Evolutionary conservation across 1,140 invertebrate species (phyloP), one percentile per base, ranked within the genome.

Genomic region (Drosophila nannoptera): DNA sequence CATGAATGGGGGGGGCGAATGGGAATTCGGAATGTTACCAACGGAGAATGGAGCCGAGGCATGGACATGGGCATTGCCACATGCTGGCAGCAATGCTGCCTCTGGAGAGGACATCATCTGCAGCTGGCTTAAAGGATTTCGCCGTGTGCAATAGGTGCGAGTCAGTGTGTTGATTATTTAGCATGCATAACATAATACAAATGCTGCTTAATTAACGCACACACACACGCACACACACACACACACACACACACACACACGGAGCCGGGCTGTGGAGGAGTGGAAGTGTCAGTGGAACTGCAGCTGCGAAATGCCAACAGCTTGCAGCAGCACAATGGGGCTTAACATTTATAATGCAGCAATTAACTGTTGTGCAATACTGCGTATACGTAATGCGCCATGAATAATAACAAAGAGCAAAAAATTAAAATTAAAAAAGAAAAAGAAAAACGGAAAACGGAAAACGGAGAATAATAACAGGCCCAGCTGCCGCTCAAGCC

Each of bases 381-480:
- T 59, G 78, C 72, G 68, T 82, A 75, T 83, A 52, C 59, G 78
- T 68, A 78, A 73, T 67, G 72, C 59, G 78, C 67, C 75, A 73
- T 67, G 72, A 54, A 60, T 81, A 77, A 83, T 59, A 66, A 53
- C 33, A 42, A 48, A 40, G 22, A 1, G 22, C 32, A 35, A 63
- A n/a, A 61, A 65, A 53, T 66, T 59, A 6, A 60, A 12, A 9
- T 33, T n/a, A 22, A 36, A 29, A 32, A 6, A 36, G 2, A 22
- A 22, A 8, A 6, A 43, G 11, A 36, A 53, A 11, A 11, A 42
- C n/a, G n/a, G n/a, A n/a, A n/a, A n/a, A n/a, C n/a, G n/a, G n/a
- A n/a, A n/a, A n/a, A n/a, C 2, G 4, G 3, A 12, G 29, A 8
- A 12, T 12, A 38, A 38, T 22, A 38, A 5, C 5, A 42, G 35